phyloP scores from a whole-genome alignment of 2,888 invertebrate genomes.

The Azorinus chamasolen region DNA sequence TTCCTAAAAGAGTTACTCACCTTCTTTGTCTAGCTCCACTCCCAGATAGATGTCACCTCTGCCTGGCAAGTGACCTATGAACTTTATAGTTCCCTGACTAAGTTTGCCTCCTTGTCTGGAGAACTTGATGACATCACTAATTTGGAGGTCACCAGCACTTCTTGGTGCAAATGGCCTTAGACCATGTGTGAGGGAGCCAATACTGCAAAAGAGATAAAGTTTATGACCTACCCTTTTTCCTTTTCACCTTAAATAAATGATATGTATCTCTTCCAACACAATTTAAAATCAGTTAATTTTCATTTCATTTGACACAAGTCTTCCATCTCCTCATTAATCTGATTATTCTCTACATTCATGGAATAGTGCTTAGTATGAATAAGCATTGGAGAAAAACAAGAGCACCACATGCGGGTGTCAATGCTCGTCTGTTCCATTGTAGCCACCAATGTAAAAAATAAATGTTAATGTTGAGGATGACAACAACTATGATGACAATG shows the following conservation, averaged over 20 bases:
- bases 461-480: no score
- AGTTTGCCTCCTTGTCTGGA: slow-evolving; percentile 85
- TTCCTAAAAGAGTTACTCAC: slow-evolving; percentile 60
- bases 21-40: slow-evolving; percentile 86
- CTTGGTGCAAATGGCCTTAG: slow-evolving; percentile 85
- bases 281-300: no score
- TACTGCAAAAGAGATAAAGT: slow-evolving; percentile 45
- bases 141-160: slow-evolving; percentile 81
- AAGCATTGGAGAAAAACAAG: no score
- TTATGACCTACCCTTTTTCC: no score
- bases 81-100: slow-evolving; percentile 84
- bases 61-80: slow-evolving; percentile 85
- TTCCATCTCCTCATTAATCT: neutral
- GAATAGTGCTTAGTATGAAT: no score
- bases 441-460: no score
- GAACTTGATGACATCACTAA: slow-evolving; percentile 85
- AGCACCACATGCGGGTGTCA: no score
- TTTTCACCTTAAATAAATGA: no score
- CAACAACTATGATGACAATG: no score
- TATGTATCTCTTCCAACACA: no score
- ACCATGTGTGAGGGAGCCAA: slow-evolving; percentile 76
- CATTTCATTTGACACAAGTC: neutral
- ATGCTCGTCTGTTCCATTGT: no score
- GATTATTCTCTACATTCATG: no score
- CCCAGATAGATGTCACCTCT: slow-evolving; percentile 85